Evolutionary conservation across 1,140 invertebrate genomes (phyloP).

Genomic region (Agraylea sexmaculata): DNA sequence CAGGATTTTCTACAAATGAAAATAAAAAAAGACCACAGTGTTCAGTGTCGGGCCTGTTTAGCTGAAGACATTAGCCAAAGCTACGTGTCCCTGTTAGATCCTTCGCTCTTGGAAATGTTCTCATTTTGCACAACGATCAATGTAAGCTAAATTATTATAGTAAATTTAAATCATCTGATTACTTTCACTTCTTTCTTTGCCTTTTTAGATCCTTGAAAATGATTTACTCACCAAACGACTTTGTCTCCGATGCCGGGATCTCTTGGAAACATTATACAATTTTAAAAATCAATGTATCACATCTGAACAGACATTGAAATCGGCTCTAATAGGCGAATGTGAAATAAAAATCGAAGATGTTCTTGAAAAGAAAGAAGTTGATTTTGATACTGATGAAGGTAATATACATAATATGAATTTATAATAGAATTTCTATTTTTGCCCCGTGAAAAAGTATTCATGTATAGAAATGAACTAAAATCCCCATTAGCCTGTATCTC

Average conservation of each 20-base stretch:
- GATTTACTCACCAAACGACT: slow-evolving; percentile 26
- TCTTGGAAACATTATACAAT: slow-evolving; percentile 26
- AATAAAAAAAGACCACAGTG: too few relatives aligned
- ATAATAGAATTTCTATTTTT: too few relatives aligned
- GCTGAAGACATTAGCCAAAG: slow-evolving; percentile 28
- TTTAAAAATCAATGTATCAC: slow-evolving; percentile 34
- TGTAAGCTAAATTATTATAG: slow-evolving; percentile 25
- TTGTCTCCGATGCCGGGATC: slow-evolving; percentile 28
- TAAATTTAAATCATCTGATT: neutral
- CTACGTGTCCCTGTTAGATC: slow-evolving; percentile 34
- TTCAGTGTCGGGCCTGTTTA: slow-evolving; percentile 37
- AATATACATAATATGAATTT: too few relatives aligned
- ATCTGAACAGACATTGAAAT: slow-evolving; percentile 27
- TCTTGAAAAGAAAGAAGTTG: neutral
- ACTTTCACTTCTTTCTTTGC: slow-evolving; percentile 1
- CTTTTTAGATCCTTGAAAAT: slow-evolving; percentile 11
- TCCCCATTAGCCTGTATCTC: too few relatives aligned
- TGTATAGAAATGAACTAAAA: too few relatives aligned
- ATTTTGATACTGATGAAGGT: too few relatives aligned
- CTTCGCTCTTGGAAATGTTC: slow-evolving; percentile 32
- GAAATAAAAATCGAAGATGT: slow-evolving; percentile 11
- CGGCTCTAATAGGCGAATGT: slow-evolving; percentile 10
- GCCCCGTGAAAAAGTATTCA: too few relatives aligned
- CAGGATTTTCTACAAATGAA: too few relatives aligned
- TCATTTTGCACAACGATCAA: slow-evolving; percentile 38